Conservation (phyloP, 2,888 invertebrate species). For the Onchidella celtica region DNA sequence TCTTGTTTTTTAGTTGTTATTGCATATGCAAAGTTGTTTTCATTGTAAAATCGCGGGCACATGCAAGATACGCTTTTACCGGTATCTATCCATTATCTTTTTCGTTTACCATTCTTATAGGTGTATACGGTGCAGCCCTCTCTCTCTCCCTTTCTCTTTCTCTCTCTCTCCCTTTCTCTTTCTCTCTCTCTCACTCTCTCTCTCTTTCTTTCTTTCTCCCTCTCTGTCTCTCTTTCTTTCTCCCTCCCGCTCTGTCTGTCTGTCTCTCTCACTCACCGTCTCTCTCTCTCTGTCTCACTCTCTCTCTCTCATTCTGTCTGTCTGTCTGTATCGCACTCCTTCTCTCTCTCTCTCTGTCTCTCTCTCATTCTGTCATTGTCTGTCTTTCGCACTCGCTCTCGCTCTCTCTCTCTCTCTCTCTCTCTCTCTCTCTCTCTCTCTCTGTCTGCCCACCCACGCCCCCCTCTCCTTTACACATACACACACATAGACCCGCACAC, state of each 20-base stretch:
- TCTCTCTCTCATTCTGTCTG: conserved; percentile 21
- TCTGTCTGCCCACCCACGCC: not conserved
- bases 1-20: too few relatives aligned
- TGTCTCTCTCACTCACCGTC: conserved; percentile 3
- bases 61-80: too few relatives aligned
- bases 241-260: not conserved
- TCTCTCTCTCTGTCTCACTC: conserved; percentile 31
- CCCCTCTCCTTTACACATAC: too few relatives aligned
- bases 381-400: not conserved
- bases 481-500: too few relatives aligned
- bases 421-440: not conserved
- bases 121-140: not conserved
- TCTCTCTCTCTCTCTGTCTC: not conserved
- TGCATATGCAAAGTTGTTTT: too few relatives aligned
- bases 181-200: not conserved
- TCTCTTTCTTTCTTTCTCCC: conserved; percentile 25
- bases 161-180: not conserved
- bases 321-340: conserved; percentile 2
- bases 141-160: not conserved
- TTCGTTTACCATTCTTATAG: not conserved
- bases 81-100: not conserved
- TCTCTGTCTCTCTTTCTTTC: not conserved
- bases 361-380: not conserved
- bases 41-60: too few relatives aligned
- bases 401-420: conserved; percentile 18